Conservation (phyloP, 2,797 vertebrate species). For the Enoplosus armatus region DNA sequence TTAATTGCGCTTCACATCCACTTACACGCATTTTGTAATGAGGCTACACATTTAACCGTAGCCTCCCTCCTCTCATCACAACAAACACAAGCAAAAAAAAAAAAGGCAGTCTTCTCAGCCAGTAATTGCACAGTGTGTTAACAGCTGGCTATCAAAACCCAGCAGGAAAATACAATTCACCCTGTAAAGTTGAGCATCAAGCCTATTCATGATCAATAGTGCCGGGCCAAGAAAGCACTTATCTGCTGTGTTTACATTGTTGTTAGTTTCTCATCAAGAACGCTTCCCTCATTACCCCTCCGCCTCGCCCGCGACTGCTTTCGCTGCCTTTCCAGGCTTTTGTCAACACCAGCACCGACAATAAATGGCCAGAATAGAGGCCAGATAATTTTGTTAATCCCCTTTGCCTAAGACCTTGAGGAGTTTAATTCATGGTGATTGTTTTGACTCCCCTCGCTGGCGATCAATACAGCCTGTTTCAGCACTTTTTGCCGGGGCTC, state of each 20-base stretch:
- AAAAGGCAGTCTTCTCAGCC: constrained; percentile 40
- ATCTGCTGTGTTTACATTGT: constrained; percentile 74
- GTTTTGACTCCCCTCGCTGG: constrained; percentile 73
- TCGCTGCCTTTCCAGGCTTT: constrained; percentile 55
- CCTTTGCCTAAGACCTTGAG: constrained; percentile 82
- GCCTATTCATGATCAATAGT: constrained; percentile 76
- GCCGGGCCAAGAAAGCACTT: constrained; percentile 71
- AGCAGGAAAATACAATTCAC: constrained; percentile 72
- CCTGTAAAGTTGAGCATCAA: constrained; percentile 74
- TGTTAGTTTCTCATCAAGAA: constrained; percentile 76
- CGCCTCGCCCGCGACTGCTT: constrained; percentile 15
- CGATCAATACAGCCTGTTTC: constrained; percentile 81
- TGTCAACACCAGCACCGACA: constrained; percentile 65
- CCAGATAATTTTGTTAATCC: constrained; percentile 82
- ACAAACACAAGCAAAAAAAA: constrained; percentile 62
- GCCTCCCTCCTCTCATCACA: constrained; percentile 71
- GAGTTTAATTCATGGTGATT: constrained; percentile 84
- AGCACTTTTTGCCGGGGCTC: constrained; percentile 66
- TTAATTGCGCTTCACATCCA: constrained; percentile 78
- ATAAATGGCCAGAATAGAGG: constrained; percentile 68
- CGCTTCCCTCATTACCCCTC: constrained; percentile 56
- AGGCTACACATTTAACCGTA: constrained; percentile 71
- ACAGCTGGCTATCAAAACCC: constrained; percentile 78
- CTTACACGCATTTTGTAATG: constrained; percentile 72
- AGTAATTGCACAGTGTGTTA: constrained; percentile 74